Evolutionary conservation across 2,113 vertebrate genomes (phyloP).

Genomic region (Sus scrofa): T2T-Sscrofa CM000814.6:96069501-96070000

Average conservation of each 20-base stretch:
- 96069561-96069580: neutral
- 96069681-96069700: conserved; percentile 21
- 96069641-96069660: neutral
- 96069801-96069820: conserved; percentile 71
- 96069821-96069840: conserved; percentile 43
- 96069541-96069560: neutral
- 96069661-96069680: neutral
- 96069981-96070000: conserved; percentile 20
- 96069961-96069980: neutral
- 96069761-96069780: conserved; percentile 61
- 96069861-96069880: conserved; percentile 36
- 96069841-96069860: conserved; percentile 20
- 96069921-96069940: conserved; percentile 22
- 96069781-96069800: conserved; percentile 60
- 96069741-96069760: conserved; percentile 62
- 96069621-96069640: neutral
- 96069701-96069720: conserved; percentile 30
- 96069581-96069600: neutral
- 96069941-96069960: conserved; percentile 27
- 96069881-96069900: neutral
- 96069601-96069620: conserved; percentile 13
- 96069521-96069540: neutral
- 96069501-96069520: neutral
- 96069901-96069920: conserved; percentile 40
- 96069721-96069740: conserved; percentile 53